Evolutionary conservation across 2,797 vertebrate genomes (phyloP).

Genomic region (Diceros bicornis): DNA sequence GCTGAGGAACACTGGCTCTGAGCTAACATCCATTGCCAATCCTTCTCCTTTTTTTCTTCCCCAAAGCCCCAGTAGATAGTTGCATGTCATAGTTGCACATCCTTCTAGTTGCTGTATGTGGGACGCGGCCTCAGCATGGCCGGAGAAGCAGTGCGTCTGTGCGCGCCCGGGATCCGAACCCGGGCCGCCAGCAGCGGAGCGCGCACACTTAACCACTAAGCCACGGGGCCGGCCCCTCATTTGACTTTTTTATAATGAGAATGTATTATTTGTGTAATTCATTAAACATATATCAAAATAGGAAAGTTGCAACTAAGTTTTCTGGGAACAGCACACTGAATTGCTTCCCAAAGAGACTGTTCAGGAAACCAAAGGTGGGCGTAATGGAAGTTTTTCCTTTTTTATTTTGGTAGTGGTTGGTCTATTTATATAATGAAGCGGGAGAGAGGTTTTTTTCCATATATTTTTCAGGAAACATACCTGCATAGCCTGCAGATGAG

Average conservation of each 20-base stretch:
- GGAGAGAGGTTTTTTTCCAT: background rate
- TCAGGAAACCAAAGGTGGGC: conserved; percentile 84
- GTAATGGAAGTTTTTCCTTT: conserved; percentile 75
- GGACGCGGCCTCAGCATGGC: too few species aligned
- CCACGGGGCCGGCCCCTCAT: background rate
- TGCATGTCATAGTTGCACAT: too few species aligned
- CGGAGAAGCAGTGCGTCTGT: too few species aligned
- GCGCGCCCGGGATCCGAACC: too few species aligned
- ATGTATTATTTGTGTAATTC: conserved; percentile 62
- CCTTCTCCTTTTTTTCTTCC: too few species aligned
- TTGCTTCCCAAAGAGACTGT: conserved; percentile 72
- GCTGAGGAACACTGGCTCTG: too few species aligned
- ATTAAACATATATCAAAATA: conserved; percentile 75
- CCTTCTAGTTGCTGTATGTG: too few species aligned
- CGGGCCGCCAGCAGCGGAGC: too few species aligned
- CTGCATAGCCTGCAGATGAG: conserved; percentile 17
- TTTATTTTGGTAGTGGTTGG: conserved; percentile 74
- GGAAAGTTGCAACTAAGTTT: conserved; percentile 67
- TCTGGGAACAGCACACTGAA: conserved; percentile 78
- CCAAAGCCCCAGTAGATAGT: too few species aligned
- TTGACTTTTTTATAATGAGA: conserved; percentile 41
- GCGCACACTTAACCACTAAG: too few species aligned
- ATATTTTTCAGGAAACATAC: conserved; percentile 37
- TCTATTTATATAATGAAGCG: conserved; percentile 69
- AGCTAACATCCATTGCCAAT: too few species aligned